Evolutionary conservation across 2,888 invertebrate genomes (phyloP).

Genomic region (Tuta absoluta): DNA sequence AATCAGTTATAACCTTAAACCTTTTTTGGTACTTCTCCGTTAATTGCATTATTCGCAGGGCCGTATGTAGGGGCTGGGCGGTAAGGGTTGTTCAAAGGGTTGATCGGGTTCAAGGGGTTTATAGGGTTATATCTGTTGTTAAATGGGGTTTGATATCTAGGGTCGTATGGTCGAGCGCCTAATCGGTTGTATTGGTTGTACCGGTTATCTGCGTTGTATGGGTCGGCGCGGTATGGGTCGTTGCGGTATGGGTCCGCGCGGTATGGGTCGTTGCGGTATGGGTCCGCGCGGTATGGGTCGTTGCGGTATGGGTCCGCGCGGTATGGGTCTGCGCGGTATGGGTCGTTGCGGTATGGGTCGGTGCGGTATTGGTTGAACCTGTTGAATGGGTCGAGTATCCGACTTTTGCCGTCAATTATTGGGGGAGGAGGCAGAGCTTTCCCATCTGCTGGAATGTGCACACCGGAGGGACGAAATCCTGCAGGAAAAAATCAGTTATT

Average conservation of each 20-base stretch:
- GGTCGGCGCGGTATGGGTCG: constrained; percentile 35
- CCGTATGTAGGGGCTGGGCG: constrained; percentile 2
- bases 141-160: constrained; percentile 20
- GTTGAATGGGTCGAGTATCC: constrained; percentile 36
- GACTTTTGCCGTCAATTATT: constrained; percentile 49
- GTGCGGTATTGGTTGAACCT: constrained; percentile 39
- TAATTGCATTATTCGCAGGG: background rate
- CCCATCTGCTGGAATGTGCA: constrained; percentile 83
- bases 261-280: constrained; percentile 38
- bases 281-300: constrained; percentile 40
- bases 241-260: background rate
- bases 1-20: background rate
- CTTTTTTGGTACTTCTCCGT: constrained; percentile 25
- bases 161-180: constrained; percentile 19
- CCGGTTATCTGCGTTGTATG: constrained; percentile 40
- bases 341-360: background rate
- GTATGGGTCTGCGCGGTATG: constrained; percentile 39
- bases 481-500: constrained; percentile 23
- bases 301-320: constrained; percentile 39
- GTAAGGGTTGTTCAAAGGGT: constrained; percentile 20
- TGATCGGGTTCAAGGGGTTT: background rate
- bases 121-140: constrained; percentile 27
- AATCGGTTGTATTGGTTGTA: constrained; percentile 41
- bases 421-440: constrained; percentile 72
- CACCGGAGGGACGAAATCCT: constrained; percentile 84